A percentile compares a stretch with the other conserved stretches of the same genome.
phyloP scores from a whole-genome alignment of 2,888 invertebrate genomes.

The Cantharis nigra region DNA sequence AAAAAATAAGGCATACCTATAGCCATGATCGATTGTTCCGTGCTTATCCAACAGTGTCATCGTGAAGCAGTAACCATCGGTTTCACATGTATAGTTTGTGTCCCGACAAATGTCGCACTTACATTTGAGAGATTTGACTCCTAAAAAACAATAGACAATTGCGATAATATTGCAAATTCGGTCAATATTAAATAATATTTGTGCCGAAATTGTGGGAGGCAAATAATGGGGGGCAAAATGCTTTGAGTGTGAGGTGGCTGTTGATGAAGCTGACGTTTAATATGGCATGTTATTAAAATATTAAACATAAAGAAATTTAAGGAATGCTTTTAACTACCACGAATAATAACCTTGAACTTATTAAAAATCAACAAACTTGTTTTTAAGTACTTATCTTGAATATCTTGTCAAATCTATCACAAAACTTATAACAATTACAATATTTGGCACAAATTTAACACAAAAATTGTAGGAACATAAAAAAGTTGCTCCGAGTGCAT shows the following conservation, averaged over 20 bases:
- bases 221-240: not conserved
- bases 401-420: not conserved
- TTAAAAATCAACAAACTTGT: slow-evolving; percentile 3
- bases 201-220: not conserved
- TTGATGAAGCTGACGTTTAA: not conserved
- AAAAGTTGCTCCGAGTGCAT: not conserved
- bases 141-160: slow-evolving; percentile 55
- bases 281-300: not conserved
- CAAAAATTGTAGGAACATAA: not conserved
- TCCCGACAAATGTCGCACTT: slow-evolving; percentile 80
- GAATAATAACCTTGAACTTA: slow-evolving; percentile 23
- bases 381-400: not conserved
- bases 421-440: not conserved
- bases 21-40: slow-evolving; percentile 67
- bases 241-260: not conserved
- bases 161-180: not conserved
- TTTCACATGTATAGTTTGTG: slow-evolving; percentile 80
- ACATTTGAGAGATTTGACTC: slow-evolving; percentile 68
- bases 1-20: slow-evolving; percentile 70
- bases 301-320: not conserved
- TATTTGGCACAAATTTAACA: not conserved
- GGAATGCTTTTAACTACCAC: slow-evolving; percentile 1
- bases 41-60: slow-evolving; percentile 69
- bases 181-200: not conserved
- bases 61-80: slow-evolving; percentile 88